Conservation (phyloP, 2,113 vertebrate genomes). For the Leucopternis melanops region DNA sequence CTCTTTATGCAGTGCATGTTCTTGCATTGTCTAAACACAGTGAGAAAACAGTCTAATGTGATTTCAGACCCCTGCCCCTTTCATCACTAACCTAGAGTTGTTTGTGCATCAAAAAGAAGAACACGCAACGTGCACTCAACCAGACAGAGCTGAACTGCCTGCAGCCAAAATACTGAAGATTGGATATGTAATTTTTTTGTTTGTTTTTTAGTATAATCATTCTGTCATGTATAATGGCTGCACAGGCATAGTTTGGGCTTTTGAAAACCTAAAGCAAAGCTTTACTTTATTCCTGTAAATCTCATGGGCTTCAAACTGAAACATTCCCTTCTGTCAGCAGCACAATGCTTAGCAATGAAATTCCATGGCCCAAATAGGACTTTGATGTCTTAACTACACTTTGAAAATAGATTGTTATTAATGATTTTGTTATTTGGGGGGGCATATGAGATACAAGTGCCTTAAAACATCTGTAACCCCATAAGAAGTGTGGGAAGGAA, state of each 20-base stretch:
- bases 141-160: not conserved
- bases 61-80: conserved; percentile 1
- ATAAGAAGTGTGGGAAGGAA: not conserved
- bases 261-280: conserved; percentile 50
- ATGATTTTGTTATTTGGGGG: not conserved
- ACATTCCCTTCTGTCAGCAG: conserved; percentile 16
- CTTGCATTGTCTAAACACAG: not conserved
- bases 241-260: not conserved
- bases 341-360: not conserved
- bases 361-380: not conserved
- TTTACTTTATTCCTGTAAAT: conserved; percentile 54
- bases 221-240: conserved; percentile 24
- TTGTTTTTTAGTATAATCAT: not conserved
- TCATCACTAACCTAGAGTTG: not conserved
- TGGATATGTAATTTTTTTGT: not conserved
- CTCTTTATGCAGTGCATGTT: not conserved
- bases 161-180: not conserved
- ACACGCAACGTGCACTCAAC: not conserved
- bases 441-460: not conserved
- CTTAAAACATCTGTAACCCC: not conserved
- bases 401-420: not conserved
- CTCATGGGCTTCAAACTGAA: conserved; percentile 36
- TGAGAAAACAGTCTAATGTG: not conserved
- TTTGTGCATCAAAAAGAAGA: conserved; percentile 15
- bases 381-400: not conserved